Evolutionary conservation across 2,888 invertebrate species (phyloP), one percentile per base, ranked within the genome.

Genomic region (Orthosia cruda): DNA sequence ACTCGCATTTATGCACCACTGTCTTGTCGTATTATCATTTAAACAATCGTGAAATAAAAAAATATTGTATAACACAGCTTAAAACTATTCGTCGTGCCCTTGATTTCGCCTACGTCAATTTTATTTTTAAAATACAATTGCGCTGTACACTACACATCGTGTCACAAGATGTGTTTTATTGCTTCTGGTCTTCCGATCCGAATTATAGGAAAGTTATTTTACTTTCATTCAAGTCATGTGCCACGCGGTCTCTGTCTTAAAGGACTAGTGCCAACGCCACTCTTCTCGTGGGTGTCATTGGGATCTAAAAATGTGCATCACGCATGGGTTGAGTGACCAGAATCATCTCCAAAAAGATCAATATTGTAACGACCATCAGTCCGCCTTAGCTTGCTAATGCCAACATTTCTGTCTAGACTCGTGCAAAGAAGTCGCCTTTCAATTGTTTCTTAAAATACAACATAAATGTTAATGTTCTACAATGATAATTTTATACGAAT

Each of bases 81-180:
- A 52, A 67, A 74, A 73, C 69, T 71, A 59, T 71, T 63, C 72
- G 59, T 23, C 67, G 11, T 70, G 87, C 81, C 86, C 87, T 87
- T 87, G 77, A 68, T 77, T 32, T 69, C 87, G 68, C 81, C 81
- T 77, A 87, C 86, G 70, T 64, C 47, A 26, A 70, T n/a, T 74
- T 77, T 86, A 87, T 87, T 87, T 81, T 80, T 79, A 76, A 59
- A 76, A 74, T 75, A 83, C 78, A 87, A 87, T 81, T 81, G 86
- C 81, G 79, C 23, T 71, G 62, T 62, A 71, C 54, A 52, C 16
- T 26, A 57, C 68, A 47, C n/a, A 70, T 62, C 57, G 23, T 81
- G 81, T 87, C 87, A 87, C 87, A 81, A 85, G 85, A 80, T 78
- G 69, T 70, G 49, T 76, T 77, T 80, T 79, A 80, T 83, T 72